These are phyloP conservation scores for Machimus atricapillus DNA, from an alignment of 2,888 invertebrate species.

Conservation along the genomic window DNA sequence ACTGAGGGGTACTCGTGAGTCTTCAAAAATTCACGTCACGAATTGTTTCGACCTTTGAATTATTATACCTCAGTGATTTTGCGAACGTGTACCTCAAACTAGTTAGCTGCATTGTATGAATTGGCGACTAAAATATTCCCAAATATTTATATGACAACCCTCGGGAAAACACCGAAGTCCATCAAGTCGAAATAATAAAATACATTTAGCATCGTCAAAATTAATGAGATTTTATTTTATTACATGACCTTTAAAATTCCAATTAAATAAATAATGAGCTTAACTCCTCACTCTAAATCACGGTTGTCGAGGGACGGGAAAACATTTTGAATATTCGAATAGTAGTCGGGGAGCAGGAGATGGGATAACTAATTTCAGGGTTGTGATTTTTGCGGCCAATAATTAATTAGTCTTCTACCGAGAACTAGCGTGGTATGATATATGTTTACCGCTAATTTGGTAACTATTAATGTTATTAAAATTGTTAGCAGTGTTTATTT, in stretches of 20 bases:
- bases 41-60: slow-evolving; percentile 9
- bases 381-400: background rate
- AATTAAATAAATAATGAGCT: background rate
- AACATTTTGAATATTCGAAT: background rate
- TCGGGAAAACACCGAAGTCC: background rate
- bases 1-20: background rate
- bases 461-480: background rate
- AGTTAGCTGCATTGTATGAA: slow-evolving; percentile 8
- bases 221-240: background rate
- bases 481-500: background rate
- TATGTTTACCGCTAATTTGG: background rate
- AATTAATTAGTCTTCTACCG: background rate
- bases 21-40: slow-evolving; percentile 15
- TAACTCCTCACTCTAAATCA: background rate
- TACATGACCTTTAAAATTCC: background rate
- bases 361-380: background rate
- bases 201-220: background rate
- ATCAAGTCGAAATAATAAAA: background rate
- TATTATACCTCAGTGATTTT: slow-evolving; percentile 31
- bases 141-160: background rate
- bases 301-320: background rate
- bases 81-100: slow-evolving; percentile 4
- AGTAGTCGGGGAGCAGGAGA: background rate
- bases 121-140: background rate
- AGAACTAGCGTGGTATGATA: background rate